phyloP scores from a whole-genome alignment of 2,113 vertebrate species.

The Thunnus maccoyii region DNA sequence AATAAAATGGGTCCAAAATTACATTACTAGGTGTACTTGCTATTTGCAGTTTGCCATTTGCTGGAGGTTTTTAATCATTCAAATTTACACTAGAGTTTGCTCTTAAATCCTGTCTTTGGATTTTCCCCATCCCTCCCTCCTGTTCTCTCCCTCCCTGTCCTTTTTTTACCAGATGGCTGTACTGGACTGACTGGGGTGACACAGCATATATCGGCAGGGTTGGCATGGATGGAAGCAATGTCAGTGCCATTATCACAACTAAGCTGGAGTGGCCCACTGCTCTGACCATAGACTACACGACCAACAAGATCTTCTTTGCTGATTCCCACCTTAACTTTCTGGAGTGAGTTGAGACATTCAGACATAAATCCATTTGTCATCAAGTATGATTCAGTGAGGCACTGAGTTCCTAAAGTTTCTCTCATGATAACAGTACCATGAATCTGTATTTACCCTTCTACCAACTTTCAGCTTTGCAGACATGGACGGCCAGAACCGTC shows the following conservation, averaged over 20 bases:
- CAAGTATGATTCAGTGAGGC: background rate
- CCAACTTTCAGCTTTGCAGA: slow-evolving; percentile 76
- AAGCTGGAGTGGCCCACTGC: slow-evolving; percentile 83
- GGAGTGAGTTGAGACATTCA: slow-evolving; percentile 71
- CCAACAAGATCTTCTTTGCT: slow-evolving; percentile 83
- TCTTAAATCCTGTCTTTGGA: slow-evolving; percentile 2
- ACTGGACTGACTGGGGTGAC: slow-evolving; percentile 83
- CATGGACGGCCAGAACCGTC: slow-evolving; percentile 82
- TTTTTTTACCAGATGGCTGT: slow-evolving; percentile 75
- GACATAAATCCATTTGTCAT: background rate
- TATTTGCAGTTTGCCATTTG: background rate
- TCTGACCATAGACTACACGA: slow-evolving; percentile 83
- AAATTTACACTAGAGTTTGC: background rate
- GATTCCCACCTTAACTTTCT: slow-evolving; percentile 82
- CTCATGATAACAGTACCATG: background rate
- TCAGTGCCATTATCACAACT: slow-evolving; percentile 77
- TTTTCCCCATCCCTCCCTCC: background rate
- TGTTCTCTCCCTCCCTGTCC: background rate
- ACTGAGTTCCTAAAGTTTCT: background rate
- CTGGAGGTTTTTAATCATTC: background rate
- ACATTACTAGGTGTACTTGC: background rate
- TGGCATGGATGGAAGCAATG: slow-evolving; percentile 80
- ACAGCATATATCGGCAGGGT: slow-evolving; percentile 78
- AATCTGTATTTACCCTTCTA: background rate
- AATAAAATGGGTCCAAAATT: background rate